Evolutionary conservation across 2,888 invertebrate species (phyloP).

Genomic region (Melanophora roralis): DNA sequence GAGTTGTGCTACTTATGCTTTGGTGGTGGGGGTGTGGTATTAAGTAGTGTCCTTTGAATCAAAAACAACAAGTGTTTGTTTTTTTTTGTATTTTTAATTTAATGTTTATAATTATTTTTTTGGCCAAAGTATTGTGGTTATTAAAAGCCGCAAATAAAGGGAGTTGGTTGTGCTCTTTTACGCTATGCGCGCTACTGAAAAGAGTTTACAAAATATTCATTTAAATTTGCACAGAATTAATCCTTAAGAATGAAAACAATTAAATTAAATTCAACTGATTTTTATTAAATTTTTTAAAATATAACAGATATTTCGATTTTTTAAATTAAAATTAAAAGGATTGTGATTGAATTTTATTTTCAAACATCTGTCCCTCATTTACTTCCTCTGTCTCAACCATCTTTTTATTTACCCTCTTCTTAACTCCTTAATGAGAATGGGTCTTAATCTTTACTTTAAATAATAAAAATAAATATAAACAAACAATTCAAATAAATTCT

Average conservation of each 20-base stretch:
- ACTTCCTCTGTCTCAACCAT: neutral
- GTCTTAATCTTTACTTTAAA: conserved; percentile 4
- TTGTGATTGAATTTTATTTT: too few species aligned
- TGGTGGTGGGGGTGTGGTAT: neutral
- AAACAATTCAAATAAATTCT: neutral
- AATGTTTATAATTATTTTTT: conserved; percentile 23
- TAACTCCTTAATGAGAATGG: neutral
- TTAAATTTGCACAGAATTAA: too few species aligned
- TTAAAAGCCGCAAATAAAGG: neutral
- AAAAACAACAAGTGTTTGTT: conserved; percentile 26
- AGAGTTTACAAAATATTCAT: neutral
- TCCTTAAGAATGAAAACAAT: neutral
- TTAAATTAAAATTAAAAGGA: too few species aligned
- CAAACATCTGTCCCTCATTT: neutral
- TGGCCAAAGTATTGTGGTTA: neutral
- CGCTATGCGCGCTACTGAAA: neutral
- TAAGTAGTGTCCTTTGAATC: neutral
- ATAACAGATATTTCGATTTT: too few species aligned
- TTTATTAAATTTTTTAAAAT: too few species aligned
- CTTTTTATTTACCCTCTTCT: neutral
- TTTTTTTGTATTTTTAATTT: neutral
- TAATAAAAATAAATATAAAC: conserved; percentile 14
- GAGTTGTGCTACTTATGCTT: neutral
- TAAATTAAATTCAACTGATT: neutral
- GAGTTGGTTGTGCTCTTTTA: neutral